Base-by-base conservation (phyloP, 2,888 invertebrate genomes). In the Hermaeophaga mercurialis region DNA sequence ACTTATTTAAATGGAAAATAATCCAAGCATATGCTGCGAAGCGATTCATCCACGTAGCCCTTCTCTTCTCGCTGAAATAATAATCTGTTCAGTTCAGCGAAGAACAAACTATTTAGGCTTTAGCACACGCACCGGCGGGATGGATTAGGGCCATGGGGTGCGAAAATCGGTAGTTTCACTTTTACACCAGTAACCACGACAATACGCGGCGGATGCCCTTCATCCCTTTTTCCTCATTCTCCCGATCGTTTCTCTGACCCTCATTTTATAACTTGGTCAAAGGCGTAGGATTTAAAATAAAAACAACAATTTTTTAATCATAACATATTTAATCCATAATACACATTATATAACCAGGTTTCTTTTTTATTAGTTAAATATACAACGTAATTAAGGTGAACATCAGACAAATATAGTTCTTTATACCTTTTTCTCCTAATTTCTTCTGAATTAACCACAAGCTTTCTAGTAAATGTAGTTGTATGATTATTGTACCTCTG, bases 181-280 rank as follows among this genome's bases (percentile, higher is more conserved):
- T 78, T 78, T 77, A 78, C 78, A 78, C 78, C 78, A 78, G 78
- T 76, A 76, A 77, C 78, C 77, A 73, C 78, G 72, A 78, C 77
- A 77, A 77, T 75, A 74, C 73, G 73, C 72, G 69, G 73, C 71
- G 72, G 73, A 73, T 74, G 73, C 72, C 69, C 69, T 66, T 70
- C 70, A 72, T 71, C 70, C 72, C 65, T 62, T 60, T 69, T 68
- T 64, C 65, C 70, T 70, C 62, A n/a, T 24, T 41, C 24, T 7
- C 24, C 33, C 8, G 24, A 22, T 55, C 55, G 55, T 52, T 47
- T 53, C 49, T 41, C 38, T 49, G 58, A 39, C 28, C 33, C 18
- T 54, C 43, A 18, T 12, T n/a, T 41, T 26, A 28, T 48, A 22
- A 11, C 36, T 14, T 14, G 14, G 39, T 1, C 58, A 58, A 34